phyloP scores from a whole-genome alignment of 2,113 vertebrate species.

The Empidonax alnorum region DNA sequence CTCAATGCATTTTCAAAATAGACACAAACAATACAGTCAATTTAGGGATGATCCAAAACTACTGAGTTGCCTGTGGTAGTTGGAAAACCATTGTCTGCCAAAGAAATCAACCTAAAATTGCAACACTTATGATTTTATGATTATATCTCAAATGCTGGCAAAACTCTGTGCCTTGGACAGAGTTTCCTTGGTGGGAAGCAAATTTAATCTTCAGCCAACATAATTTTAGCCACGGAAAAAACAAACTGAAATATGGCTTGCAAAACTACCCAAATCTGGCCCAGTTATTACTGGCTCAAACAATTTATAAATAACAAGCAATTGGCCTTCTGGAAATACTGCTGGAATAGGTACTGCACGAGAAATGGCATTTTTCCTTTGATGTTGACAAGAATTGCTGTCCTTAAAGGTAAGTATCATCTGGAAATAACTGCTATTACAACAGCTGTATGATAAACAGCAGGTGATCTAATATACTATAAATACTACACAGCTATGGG shows the following conservation, averaged over 20 bases:
- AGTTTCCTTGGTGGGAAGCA: background rate
- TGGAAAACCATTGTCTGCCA: background rate
- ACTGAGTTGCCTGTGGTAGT: background rate
- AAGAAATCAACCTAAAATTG: constrained; percentile 47
- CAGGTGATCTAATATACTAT: background rate
- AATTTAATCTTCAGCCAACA: background rate
- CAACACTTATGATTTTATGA: background rate
- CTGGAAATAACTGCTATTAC: background rate
- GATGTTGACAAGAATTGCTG: background rate
- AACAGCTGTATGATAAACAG: background rate
- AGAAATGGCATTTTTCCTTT: background rate
- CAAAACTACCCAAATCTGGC: background rate
- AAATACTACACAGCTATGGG: background rate
- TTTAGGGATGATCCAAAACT: background rate
- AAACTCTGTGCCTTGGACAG: background rate
- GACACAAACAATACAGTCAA: background rate
- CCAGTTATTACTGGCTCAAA: background rate
- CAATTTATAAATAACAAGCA: constrained; percentile 2
- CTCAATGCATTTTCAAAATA: background rate
- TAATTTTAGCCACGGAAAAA: background rate
- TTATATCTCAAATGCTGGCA: background rate
- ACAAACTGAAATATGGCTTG: background rate
- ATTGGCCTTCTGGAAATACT: background rate
- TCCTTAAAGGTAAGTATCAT: background rate
- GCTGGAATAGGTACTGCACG: background rate